phyloP scores from a whole-genome alignment of 2,113 vertebrate genomes.

The Scalopus aquaticus region DNA sequence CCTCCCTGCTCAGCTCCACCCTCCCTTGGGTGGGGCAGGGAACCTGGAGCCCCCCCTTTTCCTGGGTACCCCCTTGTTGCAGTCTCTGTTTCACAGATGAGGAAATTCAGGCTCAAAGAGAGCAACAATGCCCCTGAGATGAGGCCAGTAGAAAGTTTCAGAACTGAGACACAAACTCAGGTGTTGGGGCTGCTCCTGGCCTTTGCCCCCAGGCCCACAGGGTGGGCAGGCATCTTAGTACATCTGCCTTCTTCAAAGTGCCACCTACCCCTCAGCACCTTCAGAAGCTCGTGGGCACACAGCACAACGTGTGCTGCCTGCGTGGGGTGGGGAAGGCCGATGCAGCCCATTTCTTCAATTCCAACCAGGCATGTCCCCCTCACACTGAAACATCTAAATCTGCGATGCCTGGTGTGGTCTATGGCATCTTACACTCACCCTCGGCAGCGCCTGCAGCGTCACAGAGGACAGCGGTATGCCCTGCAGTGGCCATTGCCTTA shows the following conservation, averaged over 20 bases:
- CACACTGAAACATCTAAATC: background rate
- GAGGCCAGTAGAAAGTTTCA: background rate
- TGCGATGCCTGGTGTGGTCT: background rate
- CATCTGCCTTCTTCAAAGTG: background rate
- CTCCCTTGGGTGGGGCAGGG: too few relatives aligned
- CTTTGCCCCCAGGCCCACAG: background rate
- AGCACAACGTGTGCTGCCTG: background rate
- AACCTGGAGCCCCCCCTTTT: too few relatives aligned
- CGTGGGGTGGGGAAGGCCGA: background rate
- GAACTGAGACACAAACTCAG: background rate
- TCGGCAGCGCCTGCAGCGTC: background rate
- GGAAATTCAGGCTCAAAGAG: background rate
- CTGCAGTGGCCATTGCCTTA: background rate
- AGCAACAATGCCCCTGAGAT: background rate
- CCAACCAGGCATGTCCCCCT: too few relatives aligned
- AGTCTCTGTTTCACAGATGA: background rate
- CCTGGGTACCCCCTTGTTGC: too few relatives aligned
- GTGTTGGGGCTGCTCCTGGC: background rate
- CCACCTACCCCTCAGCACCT: background rate
- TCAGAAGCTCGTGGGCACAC: background rate
- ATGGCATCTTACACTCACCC: background rate
- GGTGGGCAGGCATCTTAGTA: background rate
- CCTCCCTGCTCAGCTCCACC: too few relatives aligned
- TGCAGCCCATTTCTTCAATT: fast-evolving
- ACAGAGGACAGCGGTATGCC: background rate